Base-by-base conservation (phyloP, 2,797 vertebrate species). In the Euthynnus affinis region DNA sequence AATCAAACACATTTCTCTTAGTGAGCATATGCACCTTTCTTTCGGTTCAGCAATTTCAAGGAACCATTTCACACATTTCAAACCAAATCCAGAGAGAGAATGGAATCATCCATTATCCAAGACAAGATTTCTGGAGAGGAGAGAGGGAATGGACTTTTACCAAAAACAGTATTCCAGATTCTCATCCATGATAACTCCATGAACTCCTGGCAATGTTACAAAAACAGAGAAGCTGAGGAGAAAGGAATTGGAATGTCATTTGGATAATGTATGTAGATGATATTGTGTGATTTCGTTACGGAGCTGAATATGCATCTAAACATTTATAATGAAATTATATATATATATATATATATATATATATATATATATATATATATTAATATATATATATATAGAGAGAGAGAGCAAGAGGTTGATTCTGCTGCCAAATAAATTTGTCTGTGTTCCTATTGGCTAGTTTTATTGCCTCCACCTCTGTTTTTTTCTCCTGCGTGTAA, bases 1-100 rank as follows among this genome's bases (percentile, higher is more conserved):
- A 29, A 75, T 62, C 48, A 3, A 37, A 51, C 22, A 42, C 23
- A 20, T 27, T 6, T 57, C 34, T 59, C 29, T 51, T 6, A 13
- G 34, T 0, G 5, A 17, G 9, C 27, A 76, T 72, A 76, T 76
- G 55, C 74, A 73, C 22, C 37, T 22, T 13, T 74, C 61, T 67
- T 81, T 67, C 71, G 64, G 61, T 40, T 56, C 20, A 61, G 64
- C 59, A 69, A 69, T 80, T 69, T 84, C 63, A 83, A 86, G 72
- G 62, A 66, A 51, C 69, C 82, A 87, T 89, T 91, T 93, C 82
- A 90, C 74, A 87, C 83, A 87, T 89, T 88, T 90, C 46, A 81
- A 69, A 82, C 61, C n/a, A 65, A 82, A 81, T 86, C 63, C 29
- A 32, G 29, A 32, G 29, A 32, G 29, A 32, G 29, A 32, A 32